phyloP scores from a whole-genome alignment of 2,797 vertebrate genomes.

The Catamblyrhynchus diadema region DNA sequence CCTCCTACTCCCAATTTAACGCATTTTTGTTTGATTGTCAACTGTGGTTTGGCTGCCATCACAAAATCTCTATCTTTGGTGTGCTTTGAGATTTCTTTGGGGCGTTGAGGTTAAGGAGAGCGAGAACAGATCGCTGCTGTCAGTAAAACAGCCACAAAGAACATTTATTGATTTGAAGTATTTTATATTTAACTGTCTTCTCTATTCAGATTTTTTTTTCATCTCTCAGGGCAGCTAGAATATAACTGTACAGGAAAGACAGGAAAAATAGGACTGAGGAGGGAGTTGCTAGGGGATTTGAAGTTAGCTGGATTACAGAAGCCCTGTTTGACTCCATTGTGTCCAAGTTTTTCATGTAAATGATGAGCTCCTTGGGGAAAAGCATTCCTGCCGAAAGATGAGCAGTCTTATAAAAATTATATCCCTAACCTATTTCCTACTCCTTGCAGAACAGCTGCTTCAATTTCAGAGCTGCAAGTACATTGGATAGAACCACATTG shows the following conservation, averaged over 20 bases:
- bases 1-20: not conserved
- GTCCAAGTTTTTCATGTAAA: conserved; percentile 38
- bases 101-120: conserved; percentile 43
- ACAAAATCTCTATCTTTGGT: conserved; percentile 36
- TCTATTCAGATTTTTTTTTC: not conserved
- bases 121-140: conserved; percentile 49
- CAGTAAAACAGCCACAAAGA: conserved; percentile 44
- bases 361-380: conserved; percentile 7
- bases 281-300: conserved; percentile 1
- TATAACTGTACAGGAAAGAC: not conserved
- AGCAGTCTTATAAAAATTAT: conserved; percentile 50
- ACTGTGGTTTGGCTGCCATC: conserved; percentile 31
- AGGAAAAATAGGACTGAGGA: not conserved
- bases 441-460: conserved; percentile 34
- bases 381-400: conserved; percentile 46
- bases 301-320: conserved; percentile 4
- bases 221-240: not conserved
- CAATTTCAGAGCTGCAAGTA: conserved; percentile 26
- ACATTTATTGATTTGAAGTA: conserved; percentile 54
- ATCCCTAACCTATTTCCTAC: conserved; percentile 46
- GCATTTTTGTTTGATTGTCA: conserved; percentile 38
- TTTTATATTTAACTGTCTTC: conserved; percentile 48
- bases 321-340: conserved; percentile 30
- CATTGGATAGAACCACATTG: not conserved
- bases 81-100: conserved; percentile 45